phyloP scores from a whole-genome alignment of 92 coral and sea anemone genomes.

The Ricordea florida region DNA sequence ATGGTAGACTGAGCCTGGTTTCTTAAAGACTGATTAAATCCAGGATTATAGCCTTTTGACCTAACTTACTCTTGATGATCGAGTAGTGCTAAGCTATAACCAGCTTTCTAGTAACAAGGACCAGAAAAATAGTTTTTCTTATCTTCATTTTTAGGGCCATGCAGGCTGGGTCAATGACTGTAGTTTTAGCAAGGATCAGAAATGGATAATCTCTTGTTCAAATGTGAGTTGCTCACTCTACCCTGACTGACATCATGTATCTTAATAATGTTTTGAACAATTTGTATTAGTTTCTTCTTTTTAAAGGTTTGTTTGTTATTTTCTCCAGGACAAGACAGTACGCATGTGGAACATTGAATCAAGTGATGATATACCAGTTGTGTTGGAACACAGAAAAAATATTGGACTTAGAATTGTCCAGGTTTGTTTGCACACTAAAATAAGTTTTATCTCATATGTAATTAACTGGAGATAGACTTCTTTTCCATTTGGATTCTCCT shows the following conservation, averaged over 20 bases:
- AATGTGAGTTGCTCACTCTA: constrained; percentile 58
- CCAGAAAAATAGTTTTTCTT: too few relatives aligned
- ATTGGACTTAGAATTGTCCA: constrained; percentile 94
- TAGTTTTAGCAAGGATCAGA: constrained; percentile 84
- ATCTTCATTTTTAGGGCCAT: constrained; percentile 77
- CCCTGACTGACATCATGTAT: too few relatives aligned
- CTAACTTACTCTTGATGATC: too few relatives aligned
- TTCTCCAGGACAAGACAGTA: constrained; percentile 83
- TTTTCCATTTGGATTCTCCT: too few relatives aligned
- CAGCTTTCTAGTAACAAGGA: too few relatives aligned
- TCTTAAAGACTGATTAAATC: too few relatives aligned
- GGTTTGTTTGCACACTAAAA: too few relatives aligned
- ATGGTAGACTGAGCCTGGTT: too few relatives aligned
- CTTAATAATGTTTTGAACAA: background rate
- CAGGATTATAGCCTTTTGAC: too few relatives aligned
- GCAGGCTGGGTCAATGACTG: constrained; percentile 97
- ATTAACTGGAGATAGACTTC: too few relatives aligned
- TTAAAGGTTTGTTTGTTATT: background rate
- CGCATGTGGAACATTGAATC: constrained; percentile 95
- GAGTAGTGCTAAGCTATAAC: too few relatives aligned
- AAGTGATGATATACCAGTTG: constrained; percentile 96
- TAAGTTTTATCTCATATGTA: too few relatives aligned
- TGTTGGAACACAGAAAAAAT: constrained; percentile 95
- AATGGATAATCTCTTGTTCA: constrained; percentile 97
- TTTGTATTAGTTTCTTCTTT: background rate